Evolutionary conservation across 2,888 invertebrate genomes (phyloP).

Genomic region (Conchocele bisecta): DNA sequence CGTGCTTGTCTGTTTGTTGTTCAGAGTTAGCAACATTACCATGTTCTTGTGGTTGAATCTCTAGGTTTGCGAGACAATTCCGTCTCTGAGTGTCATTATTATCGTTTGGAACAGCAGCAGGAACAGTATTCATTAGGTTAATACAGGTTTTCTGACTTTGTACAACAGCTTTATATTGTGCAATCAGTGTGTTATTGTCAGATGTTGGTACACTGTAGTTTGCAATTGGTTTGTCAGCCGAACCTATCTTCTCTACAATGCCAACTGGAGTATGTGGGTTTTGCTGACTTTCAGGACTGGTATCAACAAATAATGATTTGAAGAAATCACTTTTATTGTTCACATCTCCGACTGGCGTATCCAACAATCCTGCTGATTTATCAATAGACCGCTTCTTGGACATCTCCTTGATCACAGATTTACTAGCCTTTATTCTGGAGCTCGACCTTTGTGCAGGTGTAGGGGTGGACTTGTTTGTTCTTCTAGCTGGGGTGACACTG

Average conservation of each 20-base stretch:
- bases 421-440: not conserved
- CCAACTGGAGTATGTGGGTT: too few relatives aligned
- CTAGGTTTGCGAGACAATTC: too few relatives aligned
- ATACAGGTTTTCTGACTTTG: too few relatives aligned
- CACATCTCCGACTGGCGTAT: not conserved
- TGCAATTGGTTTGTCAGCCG: not conserved
- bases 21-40: too few relatives aligned
- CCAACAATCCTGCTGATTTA: not conserved
- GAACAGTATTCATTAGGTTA: too few relatives aligned
- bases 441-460: not conserved
- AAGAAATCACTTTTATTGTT: conserved; percentile 50
- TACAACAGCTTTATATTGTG: too few relatives aligned
- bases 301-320: conserved; percentile 41
- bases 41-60: too few relatives aligned
- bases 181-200: not conserved
- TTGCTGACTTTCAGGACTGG: conserved; percentile 17
- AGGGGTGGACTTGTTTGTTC: not conserved
- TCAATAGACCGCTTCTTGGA: not conserved
- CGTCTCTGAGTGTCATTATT: too few relatives aligned
- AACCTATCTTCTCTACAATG: too few relatives aligned
- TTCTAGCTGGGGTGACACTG: conserved; percentile 14
- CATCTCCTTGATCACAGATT: not conserved
- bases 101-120: too few relatives aligned
- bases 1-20: too few relatives aligned
- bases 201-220: not conserved